Evolutionary conservation across 2,888 invertebrate species (phyloP).

Genomic region (Dynastes grantii): DNA sequence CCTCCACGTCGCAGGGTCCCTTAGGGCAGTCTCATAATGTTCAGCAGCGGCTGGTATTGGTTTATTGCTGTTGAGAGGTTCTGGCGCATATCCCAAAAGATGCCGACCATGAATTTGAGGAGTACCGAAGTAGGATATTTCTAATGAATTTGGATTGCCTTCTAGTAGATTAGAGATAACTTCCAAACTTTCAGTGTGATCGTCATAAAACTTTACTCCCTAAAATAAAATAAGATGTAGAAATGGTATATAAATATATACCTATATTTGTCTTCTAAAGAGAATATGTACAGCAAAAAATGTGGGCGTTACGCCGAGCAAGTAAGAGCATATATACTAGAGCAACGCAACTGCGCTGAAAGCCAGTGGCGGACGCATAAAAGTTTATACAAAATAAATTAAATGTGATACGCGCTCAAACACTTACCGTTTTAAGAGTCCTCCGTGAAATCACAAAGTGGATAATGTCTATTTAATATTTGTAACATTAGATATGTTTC

Average conservation of each 20-base stretch:
- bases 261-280: too few relatives aligned
- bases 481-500: too few relatives aligned
- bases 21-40: slow-evolving; percentile 77
- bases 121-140: slow-evolving; percentile 75
- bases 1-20: slow-evolving; percentile 83
- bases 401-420: too few relatives aligned
- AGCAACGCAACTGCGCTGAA: too few relatives aligned
- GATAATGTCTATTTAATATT: too few relatives aligned
- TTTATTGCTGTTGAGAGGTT: slow-evolving; percentile 70
- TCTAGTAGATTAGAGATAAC: slow-evolving; percentile 79
- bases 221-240: slow-evolving; percentile 50
- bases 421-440: too few relatives aligned
- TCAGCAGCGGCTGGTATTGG: slow-evolving; percentile 76
- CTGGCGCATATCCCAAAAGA: slow-evolving; percentile 73
- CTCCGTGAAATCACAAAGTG: too few relatives aligned
- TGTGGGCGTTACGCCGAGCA: too few relatives aligned
- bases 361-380: too few relatives aligned
- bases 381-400: too few relatives aligned
- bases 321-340: too few relatives aligned
- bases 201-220: slow-evolving; percentile 72
- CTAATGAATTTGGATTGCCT: slow-evolving; percentile 77
- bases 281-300: too few relatives aligned
- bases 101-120: slow-evolving; percentile 74
- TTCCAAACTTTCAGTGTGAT: slow-evolving; percentile 75
- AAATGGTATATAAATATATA: neutral